A percentile compares a stretch with the other conserved stretches of the same genome.
Evolutionary conservation across 23 tunicate genomes (phyloP).

Genomic region (Diplosoma virens): DNA sequence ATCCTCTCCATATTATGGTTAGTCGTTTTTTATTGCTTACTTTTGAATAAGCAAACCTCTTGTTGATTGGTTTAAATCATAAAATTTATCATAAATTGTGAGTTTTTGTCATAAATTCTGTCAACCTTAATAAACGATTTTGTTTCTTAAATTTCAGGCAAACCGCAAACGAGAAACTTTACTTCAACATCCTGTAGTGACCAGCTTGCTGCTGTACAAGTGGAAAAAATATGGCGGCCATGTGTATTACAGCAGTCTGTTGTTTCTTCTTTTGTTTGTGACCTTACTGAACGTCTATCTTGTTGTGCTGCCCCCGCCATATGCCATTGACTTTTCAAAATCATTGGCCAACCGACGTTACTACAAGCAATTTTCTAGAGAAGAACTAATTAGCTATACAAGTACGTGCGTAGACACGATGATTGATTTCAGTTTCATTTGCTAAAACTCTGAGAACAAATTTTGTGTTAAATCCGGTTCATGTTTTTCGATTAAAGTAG

Average conservation of each 20-base stretch:
- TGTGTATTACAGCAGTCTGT: constrained; percentile 64
- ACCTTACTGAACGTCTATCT: constrained; percentile 50
- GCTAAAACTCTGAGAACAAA: no score
- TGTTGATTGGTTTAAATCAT: no score
- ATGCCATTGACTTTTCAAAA: constrained; percentile 70
- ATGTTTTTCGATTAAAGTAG: no score
- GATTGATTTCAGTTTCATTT: no score
- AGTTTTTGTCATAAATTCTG: no score
- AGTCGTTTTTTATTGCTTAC: not conserved
- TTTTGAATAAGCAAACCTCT: no score
- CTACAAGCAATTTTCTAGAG: constrained; percentile 30
- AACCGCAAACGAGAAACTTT: constrained; percentile 64
- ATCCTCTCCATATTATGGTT: constrained; percentile 86
- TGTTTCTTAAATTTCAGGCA: no score
- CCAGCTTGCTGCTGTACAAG: constrained; percentile 72
- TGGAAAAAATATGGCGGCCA: constrained; percentile 86
- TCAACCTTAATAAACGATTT: no score
- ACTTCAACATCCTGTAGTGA: constrained; percentile 84
- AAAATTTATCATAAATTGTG: no score
- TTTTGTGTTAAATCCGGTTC: no score
- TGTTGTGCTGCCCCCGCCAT: constrained; percentile 75
- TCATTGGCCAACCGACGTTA: constrained; percentile 79
- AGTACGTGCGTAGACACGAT: constrained; percentile 29
- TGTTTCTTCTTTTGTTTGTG: constrained; percentile 53
- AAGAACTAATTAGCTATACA: constrained; percentile 58